Base-by-base conservation (phyloP, 2,888 invertebrate genomes). In the Thymelicus sylvestris region DNA sequence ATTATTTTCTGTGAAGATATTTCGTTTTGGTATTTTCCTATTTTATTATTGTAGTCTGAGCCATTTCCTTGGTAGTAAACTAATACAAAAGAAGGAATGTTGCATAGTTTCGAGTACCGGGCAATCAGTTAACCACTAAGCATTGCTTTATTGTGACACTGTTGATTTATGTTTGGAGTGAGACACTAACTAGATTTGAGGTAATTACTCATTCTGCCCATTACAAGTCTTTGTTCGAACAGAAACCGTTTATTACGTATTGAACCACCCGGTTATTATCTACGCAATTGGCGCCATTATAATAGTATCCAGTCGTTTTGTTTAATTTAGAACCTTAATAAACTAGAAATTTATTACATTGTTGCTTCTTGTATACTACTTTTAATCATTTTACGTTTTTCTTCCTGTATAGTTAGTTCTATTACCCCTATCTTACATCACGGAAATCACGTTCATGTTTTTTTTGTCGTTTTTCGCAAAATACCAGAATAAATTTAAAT, bases 131-230 rank as follows among this genome's bases (percentile, higher is more conserved):
- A 50, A 65, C 70, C 24, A 39, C 41, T 41, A 65, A 65, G 60
- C 31, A 70, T 60, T 70, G 70, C 65, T 60, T 52, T 74, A 75
- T 74, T 74, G 77, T 77, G 74, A 76, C 76, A 76, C 73, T 70
- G 70, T 73, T 74, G 72, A 78, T 76, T 74, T 76, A 76, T 76
- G 74, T 74, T 69, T 72, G 73, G 76, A 76, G 75, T 78, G 74
- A 78, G 77, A 78, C 76, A 77, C 78, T 78, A 78, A 78, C 78
- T 77, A 78, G 76, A 71, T 77, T 74, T 75, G 61, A 72, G 72
- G 74, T 76, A 75, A 77, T 77, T 78, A 77, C 78, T 78, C 78
- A 78, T 76, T 78, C 68, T 72, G 67, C 65, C 71, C 74, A 71
- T 76, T 73, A 72, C 75, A 74, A 71, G 69, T 71, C 76, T 76